Evolutionary conservation across 2,888 invertebrate genomes (phyloP).

Genomic region (Chymomyza fuscimana): DNA sequence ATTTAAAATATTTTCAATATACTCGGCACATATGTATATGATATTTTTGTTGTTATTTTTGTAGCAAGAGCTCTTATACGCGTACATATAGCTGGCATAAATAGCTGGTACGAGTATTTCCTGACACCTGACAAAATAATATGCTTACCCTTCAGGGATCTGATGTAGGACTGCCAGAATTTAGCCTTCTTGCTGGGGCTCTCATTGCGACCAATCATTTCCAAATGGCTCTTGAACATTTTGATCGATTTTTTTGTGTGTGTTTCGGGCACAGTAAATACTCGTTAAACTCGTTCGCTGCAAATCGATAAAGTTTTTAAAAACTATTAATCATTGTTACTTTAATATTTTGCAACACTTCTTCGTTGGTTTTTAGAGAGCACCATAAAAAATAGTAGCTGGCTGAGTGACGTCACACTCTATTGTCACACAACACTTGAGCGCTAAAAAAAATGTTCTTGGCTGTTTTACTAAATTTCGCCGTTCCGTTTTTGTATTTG

Average conservation of each 20-base stretch:
- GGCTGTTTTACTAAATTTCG: neutral
- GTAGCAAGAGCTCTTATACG: slow-evolving; percentile 53
- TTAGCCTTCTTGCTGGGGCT: slow-evolving; percentile 94
- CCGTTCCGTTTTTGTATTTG: slow-evolving; percentile 28
- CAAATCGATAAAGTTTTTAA: slow-evolving; percentile 49
- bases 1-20: slow-evolving; percentile 56
- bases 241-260: slow-evolving; percentile 83
- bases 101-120: slow-evolving; percentile 5
- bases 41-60: slow-evolving; percentile 15
- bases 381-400: neutral
- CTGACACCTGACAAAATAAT: slow-evolving; percentile 67
- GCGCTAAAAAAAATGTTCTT: neutral
- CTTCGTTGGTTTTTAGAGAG: slow-evolving; percentile 6
- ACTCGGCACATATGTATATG: slow-evolving; percentile 5
- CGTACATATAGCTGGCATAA: neutral
- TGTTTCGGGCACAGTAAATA: slow-evolving; percentile 71
- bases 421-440: neutral
- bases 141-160: slow-evolving; percentile 91
- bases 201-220: slow-evolving; percentile 96
- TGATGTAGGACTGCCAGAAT: slow-evolving; percentile 96
- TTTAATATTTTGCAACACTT: neutral
- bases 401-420: neutral
- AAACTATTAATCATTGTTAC: neutral
- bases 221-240: slow-evolving; percentile 95
- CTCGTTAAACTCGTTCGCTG: slow-evolving; percentile 88